Conservation (phyloP, 2,113 vertebrate genomes). For the Ivindomyrus marchei region DNA sequence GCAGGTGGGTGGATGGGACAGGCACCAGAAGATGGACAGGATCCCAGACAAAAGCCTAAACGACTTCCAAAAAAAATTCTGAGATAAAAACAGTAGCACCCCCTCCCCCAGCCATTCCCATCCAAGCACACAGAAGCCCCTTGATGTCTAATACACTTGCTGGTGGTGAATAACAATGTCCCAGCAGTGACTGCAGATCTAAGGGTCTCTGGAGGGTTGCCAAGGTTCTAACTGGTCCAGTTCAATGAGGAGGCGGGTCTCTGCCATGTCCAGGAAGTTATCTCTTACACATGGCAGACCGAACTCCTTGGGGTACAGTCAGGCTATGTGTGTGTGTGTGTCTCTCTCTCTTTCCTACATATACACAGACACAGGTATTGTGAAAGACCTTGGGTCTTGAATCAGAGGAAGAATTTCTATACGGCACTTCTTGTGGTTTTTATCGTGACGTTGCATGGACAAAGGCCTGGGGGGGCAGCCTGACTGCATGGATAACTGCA, state of each 20-base stretch:
- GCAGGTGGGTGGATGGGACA: neutral
- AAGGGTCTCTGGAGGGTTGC: neutral
- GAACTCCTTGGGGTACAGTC: neutral
- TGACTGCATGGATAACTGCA: neutral
- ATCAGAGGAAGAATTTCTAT: neutral
- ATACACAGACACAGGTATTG: neutral
- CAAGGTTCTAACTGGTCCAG: slow-evolving; percentile 3
- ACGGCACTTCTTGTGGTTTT: neutral
- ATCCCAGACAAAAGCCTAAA: neutral
- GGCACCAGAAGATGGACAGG: neutral
- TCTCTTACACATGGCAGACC: neutral
- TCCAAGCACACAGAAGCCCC: neutral
- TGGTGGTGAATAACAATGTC: slow-evolving; percentile 17
- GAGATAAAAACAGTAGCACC: neutral
- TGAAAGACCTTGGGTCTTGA: neutral
- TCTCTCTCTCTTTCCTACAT: neutral
- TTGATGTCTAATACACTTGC: neutral
- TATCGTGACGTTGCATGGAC: neutral
- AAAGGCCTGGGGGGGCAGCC: neutral
- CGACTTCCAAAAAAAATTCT: neutral
- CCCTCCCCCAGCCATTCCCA: neutral
- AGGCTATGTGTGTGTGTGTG: neutral
- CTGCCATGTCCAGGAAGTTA: neutral
- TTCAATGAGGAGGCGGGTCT: neutral
- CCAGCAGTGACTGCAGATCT: neutral